Percentiles rank a stretch among this genome's conserved stretches.
Evolutionary conservation across 1,140 invertebrate species (phyloP).

Genomic region (Drosophila prosaltans): DNA sequence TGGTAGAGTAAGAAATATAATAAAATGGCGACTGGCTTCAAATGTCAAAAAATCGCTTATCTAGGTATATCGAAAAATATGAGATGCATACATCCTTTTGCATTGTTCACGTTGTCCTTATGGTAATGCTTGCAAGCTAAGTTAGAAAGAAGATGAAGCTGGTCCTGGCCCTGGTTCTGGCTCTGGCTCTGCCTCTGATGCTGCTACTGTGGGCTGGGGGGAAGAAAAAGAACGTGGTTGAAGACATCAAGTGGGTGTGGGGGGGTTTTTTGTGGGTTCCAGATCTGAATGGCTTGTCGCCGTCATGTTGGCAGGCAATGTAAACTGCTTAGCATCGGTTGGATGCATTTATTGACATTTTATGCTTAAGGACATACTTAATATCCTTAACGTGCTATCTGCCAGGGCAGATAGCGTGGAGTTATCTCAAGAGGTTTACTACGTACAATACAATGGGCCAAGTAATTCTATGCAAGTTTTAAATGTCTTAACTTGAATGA

Average conservation of each 20-base stretch:
- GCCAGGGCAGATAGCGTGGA: conserved; percentile 6
- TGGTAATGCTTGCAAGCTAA: not conserved
- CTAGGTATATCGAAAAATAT: conserved; percentile 52
- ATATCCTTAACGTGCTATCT: conserved; percentile 58
- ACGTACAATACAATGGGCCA: conserved; percentile 1
- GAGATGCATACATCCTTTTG: conserved; percentile 43
- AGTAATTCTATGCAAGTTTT: not conserved
- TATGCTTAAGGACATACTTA: conserved; percentile 77
- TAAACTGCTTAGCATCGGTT: conserved; percentile 70
- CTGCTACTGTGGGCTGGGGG: too few relatives aligned
- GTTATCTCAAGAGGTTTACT: conserved; percentile 2
- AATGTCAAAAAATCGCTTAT: conserved; percentile 39
- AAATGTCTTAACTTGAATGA: not conserved
- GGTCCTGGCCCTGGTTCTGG: too few relatives aligned
- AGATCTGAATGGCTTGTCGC: conserved; percentile 46
- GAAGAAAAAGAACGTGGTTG: not conserved
- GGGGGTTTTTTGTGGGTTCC: not conserved
- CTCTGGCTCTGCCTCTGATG: too few relatives aligned
- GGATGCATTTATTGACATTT: conserved; percentile 76
- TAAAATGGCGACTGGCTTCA: conserved; percentile 15
- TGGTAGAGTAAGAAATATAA: not conserved
- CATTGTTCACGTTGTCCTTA: conserved; percentile 8
- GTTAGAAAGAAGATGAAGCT: too few relatives aligned
- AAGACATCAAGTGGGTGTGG: not conserved
- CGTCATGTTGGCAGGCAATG: conserved; percentile 48